Percentiles rank a stretch among this genome's conserved stretches.
Conservation (phyloP, 2,113 vertebrate species). For the Myotis brandtii region DNA sequence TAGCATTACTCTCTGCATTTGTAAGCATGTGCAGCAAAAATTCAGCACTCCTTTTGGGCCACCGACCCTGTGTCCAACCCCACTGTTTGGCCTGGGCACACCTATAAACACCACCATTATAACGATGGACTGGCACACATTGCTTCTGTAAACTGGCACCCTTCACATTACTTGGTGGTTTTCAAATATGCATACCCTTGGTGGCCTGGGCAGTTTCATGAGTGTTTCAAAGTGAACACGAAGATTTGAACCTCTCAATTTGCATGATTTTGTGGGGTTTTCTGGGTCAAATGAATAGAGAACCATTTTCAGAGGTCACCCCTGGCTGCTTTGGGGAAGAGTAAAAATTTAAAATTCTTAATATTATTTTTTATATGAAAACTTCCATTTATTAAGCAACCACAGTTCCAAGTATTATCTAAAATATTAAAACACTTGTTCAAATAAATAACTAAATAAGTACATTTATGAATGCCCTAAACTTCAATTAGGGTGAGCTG, state of each 20-base stretch:
- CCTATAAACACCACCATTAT: background rate
- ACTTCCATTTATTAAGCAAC: constrained; percentile 55
- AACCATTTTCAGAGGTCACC: too few species aligned
- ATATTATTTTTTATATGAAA: constrained; percentile 45
- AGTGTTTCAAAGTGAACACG: background rate
- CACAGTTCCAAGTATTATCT: constrained; percentile 12
- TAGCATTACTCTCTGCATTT: background rate
- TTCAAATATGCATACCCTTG: background rate
- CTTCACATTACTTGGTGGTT: background rate
- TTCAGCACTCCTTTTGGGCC: background rate
- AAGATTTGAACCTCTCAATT: background rate
- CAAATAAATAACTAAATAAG: background rate
- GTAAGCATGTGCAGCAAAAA: background rate
- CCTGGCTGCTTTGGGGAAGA: too few species aligned
- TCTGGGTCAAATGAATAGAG: background rate
- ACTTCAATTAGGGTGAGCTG: background rate
- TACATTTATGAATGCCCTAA: background rate
- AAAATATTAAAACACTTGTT: background rate
- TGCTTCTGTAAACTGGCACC: background rate
- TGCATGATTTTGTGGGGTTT: background rate
- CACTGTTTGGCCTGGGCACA: background rate
- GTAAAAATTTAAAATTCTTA: background rate
- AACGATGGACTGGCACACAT: background rate
- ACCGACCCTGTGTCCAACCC: background rate
- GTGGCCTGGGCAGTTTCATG: background rate